phyloP scores from a whole-genome alignment of 2,113 vertebrate species.

The Pipra filicauda region DNA sequence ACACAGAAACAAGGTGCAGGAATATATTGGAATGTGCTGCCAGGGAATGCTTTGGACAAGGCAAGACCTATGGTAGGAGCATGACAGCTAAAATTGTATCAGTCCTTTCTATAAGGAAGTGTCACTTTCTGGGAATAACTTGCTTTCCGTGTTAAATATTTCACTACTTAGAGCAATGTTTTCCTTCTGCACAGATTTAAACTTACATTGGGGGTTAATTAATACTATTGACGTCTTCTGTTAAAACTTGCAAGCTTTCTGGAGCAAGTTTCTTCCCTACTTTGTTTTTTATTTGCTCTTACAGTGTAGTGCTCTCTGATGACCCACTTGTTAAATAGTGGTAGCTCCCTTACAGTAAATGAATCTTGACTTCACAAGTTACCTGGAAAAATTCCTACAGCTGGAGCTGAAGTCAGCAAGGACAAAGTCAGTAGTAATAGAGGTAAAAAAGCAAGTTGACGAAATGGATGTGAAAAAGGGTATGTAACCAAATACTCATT shows the following conservation, averaged over 20 bases:
- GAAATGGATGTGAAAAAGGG: background rate
- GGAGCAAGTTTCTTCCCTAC: background rate
- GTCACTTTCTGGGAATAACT: background rate
- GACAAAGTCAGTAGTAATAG: background rate
- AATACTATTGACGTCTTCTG: background rate
- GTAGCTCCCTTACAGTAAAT: background rate
- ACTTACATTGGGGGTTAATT: background rate
- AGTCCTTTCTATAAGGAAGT: background rate
- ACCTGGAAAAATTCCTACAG: background rate
- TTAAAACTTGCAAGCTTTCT: background rate
- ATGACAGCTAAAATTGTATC: background rate
- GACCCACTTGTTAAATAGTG: background rate
- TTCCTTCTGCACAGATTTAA: background rate
- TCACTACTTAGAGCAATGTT: background rate
- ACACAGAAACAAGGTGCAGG: background rate
- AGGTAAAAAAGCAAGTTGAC: background rate
- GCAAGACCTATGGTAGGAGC: background rate
- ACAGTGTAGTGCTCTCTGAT: background rate
- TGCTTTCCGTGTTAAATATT: background rate
- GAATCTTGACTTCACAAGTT: background rate
- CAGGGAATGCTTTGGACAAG: background rate
- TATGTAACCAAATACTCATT: background rate
- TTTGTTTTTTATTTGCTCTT: background rate
- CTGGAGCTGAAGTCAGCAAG: background rate
- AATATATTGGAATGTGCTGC: background rate